Evolutionary conservation across 2,888 invertebrate genomes (phyloP).

Genomic region (Isoperla grammatica): DNA sequence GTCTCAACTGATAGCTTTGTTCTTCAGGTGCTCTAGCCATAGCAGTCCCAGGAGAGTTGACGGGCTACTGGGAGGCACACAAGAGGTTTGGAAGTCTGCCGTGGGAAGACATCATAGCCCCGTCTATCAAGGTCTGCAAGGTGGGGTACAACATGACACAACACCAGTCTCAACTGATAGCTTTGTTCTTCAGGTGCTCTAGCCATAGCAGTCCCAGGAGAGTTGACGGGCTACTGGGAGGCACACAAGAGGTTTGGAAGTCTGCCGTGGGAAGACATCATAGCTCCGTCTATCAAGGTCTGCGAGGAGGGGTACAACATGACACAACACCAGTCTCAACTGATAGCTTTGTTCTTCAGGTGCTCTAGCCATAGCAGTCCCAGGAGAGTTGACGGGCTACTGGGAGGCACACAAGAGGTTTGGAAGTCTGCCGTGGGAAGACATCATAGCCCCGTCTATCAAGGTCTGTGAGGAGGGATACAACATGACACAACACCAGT

Average conservation of each 20-base stretch:
- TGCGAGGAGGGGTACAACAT: conserved; percentile 60
- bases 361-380: conserved; percentile 74
- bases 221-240: conserved; percentile 76
- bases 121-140: conserved; percentile 58
- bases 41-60: conserved; percentile 86
- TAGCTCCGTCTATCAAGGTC: conserved; percentile 56
- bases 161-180: no score
- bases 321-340: conserved; percentile 56
- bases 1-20: no score
- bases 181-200: conserved; percentile 54
- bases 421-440: conserved; percentile 72
- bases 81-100: conserved; percentile 64
- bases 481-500: conserved; percentile 54
- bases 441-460: conserved; percentile 60
- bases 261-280: conserved; percentile 71
- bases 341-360: no score
- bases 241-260: conserved; percentile 68
- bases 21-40: conserved; percentile 59
- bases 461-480: conserved; percentile 61
- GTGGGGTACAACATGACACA: conserved; percentile 57
- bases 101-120: conserved; percentile 69
- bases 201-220: conserved; percentile 85
- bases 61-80: conserved; percentile 77
- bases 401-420: conserved; percentile 68
- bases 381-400: conserved; percentile 83